Evolutionary conservation across 2,113 vertebrate species (phyloP).

Genomic region (Bombycilla garrulus): DNA sequence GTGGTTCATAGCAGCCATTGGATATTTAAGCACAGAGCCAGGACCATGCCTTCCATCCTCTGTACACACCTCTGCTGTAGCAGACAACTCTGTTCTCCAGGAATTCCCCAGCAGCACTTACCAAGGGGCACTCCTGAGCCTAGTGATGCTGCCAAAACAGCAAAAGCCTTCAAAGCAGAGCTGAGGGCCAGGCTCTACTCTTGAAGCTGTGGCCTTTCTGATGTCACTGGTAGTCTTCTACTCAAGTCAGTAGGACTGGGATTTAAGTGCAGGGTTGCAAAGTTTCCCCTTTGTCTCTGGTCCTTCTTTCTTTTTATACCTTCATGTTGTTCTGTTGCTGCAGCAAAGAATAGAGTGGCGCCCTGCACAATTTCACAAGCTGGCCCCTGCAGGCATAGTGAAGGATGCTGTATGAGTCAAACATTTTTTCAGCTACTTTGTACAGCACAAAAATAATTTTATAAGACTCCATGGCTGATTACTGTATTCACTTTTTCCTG

Average conservation of each 20-base stretch:
- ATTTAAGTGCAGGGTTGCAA: not conserved
- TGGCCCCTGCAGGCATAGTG: not conserved
- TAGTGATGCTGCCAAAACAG: not conserved
- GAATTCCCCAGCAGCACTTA: not conserved
- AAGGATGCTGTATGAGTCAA: not conserved
- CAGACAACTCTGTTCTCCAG: not conserved
- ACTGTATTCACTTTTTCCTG: slow-evolving; percentile 42
- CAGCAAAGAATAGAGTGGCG: not conserved
- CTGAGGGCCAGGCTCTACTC: not conserved
- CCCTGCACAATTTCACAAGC: not conserved
- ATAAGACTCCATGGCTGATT: not conserved
- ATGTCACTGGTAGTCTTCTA: fast-evolving
- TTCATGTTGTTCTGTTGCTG: not conserved
- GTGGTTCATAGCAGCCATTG: not conserved
- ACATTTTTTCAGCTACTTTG: not conserved
- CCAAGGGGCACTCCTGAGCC: not conserved
- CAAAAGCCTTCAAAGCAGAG: not conserved
- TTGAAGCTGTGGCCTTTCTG: not conserved
- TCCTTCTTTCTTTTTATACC: not conserved
- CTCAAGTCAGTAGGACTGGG: not conserved
- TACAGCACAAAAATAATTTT: not conserved
- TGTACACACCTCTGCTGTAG: not conserved
- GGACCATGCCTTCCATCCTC: not conserved
- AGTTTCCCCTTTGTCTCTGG: not conserved
- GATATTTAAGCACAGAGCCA: not conserved